Conservation (phyloP, 2,888 invertebrate genomes). For the Oscheius sp. region DNA sequence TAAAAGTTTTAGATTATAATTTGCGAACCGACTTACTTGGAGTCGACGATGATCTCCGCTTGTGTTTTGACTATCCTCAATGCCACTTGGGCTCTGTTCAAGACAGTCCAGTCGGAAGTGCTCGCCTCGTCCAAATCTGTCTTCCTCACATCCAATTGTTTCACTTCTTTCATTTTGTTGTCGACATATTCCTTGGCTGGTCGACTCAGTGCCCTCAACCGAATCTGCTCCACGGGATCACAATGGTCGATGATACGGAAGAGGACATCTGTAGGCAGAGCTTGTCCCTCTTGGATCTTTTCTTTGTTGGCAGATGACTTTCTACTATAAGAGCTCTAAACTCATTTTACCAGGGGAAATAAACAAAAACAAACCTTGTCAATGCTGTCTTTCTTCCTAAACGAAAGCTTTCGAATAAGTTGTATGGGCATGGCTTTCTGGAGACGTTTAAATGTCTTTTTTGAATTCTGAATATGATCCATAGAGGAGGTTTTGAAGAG, state of each 20-base stretch:
- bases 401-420: slow-evolving; percentile 32
- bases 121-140: slow-evolving; percentile 42
- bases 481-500: not conserved
- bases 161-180: slow-evolving; percentile 40
- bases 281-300: no score
- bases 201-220: slow-evolving; percentile 37
- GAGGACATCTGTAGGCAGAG: slow-evolving; percentile 27
- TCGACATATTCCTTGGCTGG: slow-evolving; percentile 43
- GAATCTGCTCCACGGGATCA: slow-evolving; percentile 49
- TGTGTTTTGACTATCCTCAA: slow-evolving; percentile 41
- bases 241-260: slow-evolving; percentile 42
- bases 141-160: slow-evolving; percentile 48
- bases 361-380: slow-evolving; percentile 1
- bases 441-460: slow-evolving; percentile 13
- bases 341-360: not conserved
- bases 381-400: slow-evolving; percentile 3
- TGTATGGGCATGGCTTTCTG: slow-evolving; percentile 32
- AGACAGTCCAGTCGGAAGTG: slow-evolving; percentile 37
- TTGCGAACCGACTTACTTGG: slow-evolving; percentile 13
- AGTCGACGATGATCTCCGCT: slow-evolving; percentile 53
- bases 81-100: slow-evolving; percentile 47
- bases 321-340: slow-evolving; percentile 4
- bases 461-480: slow-evolving; percentile 7
- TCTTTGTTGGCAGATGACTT: no score
- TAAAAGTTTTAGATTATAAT: slow-evolving; percentile 30